Evolutionary conservation across 1,140 invertebrate species (phyloP), one percentile per base, ranked within the genome.

Genomic region (Bilobella aurantiaca): DNA sequence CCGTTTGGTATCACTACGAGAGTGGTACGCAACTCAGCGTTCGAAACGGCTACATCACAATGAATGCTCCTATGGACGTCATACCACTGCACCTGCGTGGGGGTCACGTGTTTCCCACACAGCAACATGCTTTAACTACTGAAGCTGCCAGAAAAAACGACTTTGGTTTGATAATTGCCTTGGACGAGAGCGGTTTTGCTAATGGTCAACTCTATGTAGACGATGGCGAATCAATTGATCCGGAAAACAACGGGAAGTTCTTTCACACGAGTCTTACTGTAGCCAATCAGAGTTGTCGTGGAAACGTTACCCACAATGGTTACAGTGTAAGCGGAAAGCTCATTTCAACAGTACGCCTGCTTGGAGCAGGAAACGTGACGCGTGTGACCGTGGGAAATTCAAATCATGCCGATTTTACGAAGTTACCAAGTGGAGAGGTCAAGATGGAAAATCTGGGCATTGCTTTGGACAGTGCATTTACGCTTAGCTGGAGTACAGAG

Each of bases 41-140:
- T 12, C 62, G 37, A 18, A 56, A 53, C 32, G 30, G 23, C 14
- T 66, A 34, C 29, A 31, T 2, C 68, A 56, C 58, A 3, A 34
- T 69, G 3, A 31, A 59, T n/a, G 62, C 85, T 12, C 83, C 84
- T 34, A 62, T 82, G 5, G 82, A 85, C 73, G 82, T 76, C 14
- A 88, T 90, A 66, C 86, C 85, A 30, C 73, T 87, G 64, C 81
- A 86, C 65, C 75, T 72, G 29, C 58, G 46, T 16, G 88, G 86
- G 60, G 91, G 90, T 12, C 78, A 77, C 49, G 84, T 93, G 67
- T 71, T 93, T 37, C 87, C 90, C 0, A 78, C 79, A 56, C 88
- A 91, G 74, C 75, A 78, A 65, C 81, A 86, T 27, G 80, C 78
- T 27, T 68, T 78, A 1, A 89, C 84, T 1, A 90, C 89, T 0